Evolutionary conservation across 1,140 invertebrate genomes (phyloP).

Genomic region (Drosophila ficusphila): DNA sequence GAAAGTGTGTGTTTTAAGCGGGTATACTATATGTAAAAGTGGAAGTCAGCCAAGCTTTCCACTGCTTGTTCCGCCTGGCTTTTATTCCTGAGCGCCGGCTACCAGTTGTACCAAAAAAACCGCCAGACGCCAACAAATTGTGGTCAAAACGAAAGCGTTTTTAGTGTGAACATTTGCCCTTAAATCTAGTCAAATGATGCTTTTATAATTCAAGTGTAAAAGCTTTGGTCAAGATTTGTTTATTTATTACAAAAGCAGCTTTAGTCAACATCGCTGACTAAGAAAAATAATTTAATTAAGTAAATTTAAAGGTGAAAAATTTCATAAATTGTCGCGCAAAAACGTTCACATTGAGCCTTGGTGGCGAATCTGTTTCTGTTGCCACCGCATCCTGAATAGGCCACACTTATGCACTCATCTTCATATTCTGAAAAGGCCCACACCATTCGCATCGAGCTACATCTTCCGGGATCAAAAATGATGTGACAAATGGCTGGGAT

Average conservation of each 20-base stretch:
- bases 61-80: constrained; percentile 2
- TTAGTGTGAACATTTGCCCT: neutral
- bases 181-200: too few relatives aligned
- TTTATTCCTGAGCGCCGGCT: constrained; percentile 51
- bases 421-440: neutral
- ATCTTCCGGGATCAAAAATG: neutral
- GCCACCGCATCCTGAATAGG: constrained; percentile 27
- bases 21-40: neutral
- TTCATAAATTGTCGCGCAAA: too few relatives aligned
- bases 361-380: constrained; percentile 30
- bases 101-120: constrained; percentile 70
- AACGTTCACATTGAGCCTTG: neutral
- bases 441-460: neutral
- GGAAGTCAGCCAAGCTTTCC: constrained; percentile 19
- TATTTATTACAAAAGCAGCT: too few relatives aligned
- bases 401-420: neutral
- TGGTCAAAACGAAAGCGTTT: constrained; percentile 42
- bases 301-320: too few relatives aligned
- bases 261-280: too few relatives aligned
- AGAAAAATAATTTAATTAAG: too few relatives aligned
- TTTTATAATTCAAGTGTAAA: neutral
- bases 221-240: too few relatives aligned
- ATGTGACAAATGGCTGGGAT: neutral
- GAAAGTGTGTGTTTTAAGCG: neutral
- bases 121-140: constrained; percentile 60